Evolutionary conservation across 2,113 vertebrate species (phyloP), one percentile per base, ranked within the genome.

Genomic region (Nothobranchius kuhntae): DNA sequence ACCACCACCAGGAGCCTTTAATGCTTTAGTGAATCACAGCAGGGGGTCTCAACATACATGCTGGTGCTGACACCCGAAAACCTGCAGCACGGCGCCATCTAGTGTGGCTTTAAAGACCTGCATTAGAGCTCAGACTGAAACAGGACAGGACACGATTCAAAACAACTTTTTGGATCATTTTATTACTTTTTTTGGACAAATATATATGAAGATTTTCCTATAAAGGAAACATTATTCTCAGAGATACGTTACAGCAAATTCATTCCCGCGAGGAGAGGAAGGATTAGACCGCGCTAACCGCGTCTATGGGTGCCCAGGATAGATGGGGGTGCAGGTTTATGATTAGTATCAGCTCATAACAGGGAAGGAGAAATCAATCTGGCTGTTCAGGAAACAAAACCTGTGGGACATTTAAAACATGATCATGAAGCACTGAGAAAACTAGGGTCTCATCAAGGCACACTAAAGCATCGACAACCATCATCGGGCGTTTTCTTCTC

Each of bases 131-230:
- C 12, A 3, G 61, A 64, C 40, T 21, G 12, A 54, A 45, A 35
- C 45, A n/a, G 3, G 53, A 9, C 58, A 71, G 35, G 4, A 7
- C 9, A 71, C 61, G 38, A 68, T 13, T 9, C 7, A 30, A 64
- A 68, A 36, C 9, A 30, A 82, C 53, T 83, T 90, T 91, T 91
- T 84, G 69, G 78, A 89, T 69, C 53, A 73, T 91, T 92, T 93
- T 91, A 90, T 90, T 93, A 81, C 92, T 92, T 93, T 94, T 92
- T 93, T 91, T 91, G 91, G 30, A 93, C 93, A 93, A 92, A 93
- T 93, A 94, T 93, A 93, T 92, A 91, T 91, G 90, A 91, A 90
- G 82, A 74, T 86, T 90, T 89, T 83, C 87, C 89, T 87, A 81
- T 74, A 45, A 71, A 86, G 86, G 89, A 91, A 90, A 91, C 86